A percentile compares a stretch with the other conserved stretches of the same genome.
Evolutionary conservation across 2,888 invertebrate species (phyloP).

Genomic region (Kuschelorhynchus macadamiae): DNA sequence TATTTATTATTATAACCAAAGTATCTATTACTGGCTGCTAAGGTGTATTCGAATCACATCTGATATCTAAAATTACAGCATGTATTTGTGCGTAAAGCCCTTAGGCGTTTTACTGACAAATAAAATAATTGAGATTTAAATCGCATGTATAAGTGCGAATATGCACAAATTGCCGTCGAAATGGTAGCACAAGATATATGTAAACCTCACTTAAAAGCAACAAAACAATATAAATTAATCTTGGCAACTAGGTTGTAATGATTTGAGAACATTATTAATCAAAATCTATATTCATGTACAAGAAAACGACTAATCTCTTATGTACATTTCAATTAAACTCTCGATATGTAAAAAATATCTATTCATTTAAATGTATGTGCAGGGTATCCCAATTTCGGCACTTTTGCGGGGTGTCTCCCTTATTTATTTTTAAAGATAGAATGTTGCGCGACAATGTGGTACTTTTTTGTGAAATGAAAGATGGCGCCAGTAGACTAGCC

Average conservation of each 20-base stretch:
- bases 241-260: too few relatives aligned
- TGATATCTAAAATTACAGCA: conserved; percentile 42
- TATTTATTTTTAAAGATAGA: too few relatives aligned
- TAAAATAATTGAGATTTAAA: conserved; percentile 35
- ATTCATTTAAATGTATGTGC: too few relatives aligned
- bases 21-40: conserved; percentile 42
- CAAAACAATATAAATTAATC: conserved; percentile 9
- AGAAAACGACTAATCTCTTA: too few relatives aligned
- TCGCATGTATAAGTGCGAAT: conserved; percentile 34
- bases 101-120: conserved; percentile 1
- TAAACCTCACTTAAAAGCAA: conserved; percentile 24
- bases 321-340: too few relatives aligned
- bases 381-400: too few relatives aligned
- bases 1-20: conserved; percentile 44
- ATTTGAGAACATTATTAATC: neutral
- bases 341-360: too few relatives aligned
- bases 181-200: conserved; percentile 18
- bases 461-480: too few relatives aligned
- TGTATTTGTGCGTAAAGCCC: conserved; percentile 34
- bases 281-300: too few relatives aligned
- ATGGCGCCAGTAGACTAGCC: too few relatives aligned
- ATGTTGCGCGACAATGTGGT: too few relatives aligned
- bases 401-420: too few relatives aligned
- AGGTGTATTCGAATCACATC: conserved; percentile 42
- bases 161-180: conserved; percentile 33